Conservation (phyloP, 2,888 invertebrate species). For the Bugulina stolonifera region DNA sequence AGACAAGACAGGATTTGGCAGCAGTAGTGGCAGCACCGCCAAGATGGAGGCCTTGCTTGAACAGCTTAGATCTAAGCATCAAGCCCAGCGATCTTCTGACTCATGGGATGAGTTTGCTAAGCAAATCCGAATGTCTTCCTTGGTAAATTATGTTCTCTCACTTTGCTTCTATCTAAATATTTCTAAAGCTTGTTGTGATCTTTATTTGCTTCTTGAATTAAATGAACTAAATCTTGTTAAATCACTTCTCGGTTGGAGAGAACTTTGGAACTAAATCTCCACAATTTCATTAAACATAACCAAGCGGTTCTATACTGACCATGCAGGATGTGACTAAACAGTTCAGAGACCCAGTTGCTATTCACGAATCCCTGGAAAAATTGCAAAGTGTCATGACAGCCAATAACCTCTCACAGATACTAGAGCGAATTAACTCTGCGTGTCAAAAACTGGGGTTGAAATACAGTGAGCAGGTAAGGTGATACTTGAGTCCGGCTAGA, state of each 20-base stretch:
- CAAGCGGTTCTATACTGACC: no score
- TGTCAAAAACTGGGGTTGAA: conserved; percentile 15
- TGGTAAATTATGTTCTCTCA: no score
- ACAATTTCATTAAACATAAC: no score
- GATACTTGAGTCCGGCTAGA: no score
- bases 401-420: conserved; percentile 48
- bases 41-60: conserved; percentile 22
- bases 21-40: background rate
- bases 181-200: no score
- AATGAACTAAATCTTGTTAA: no score
- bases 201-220: no score
- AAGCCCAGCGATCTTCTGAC: background rate
- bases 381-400: conserved; percentile 26
- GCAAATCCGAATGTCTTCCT: conserved; percentile 24
- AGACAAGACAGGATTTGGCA: no score
- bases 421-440: conserved; percentile 60
- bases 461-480: conserved; percentile 6
- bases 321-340: background rate
- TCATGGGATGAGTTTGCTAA: conserved; percentile 24
- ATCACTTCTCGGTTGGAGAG: no score
- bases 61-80: background rate
- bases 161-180: no score
- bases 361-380: conserved; percentile 24
- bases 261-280: no score
- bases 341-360: background rate